Conservation (phyloP, 2,113 vertebrate species). For the Phylloscopus whistleri region DNA sequence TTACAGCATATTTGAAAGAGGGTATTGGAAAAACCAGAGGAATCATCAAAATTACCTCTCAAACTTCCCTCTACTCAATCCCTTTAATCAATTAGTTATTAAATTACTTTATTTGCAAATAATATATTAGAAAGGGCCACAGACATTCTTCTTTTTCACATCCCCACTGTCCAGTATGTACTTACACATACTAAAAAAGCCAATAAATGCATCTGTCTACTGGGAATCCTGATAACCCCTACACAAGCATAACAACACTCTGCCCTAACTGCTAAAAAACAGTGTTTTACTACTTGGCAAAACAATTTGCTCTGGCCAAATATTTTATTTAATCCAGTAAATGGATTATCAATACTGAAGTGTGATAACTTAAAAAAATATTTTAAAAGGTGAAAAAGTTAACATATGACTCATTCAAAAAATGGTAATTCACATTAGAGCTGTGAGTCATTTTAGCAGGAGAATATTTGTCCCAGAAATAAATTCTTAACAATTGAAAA, state of each 20-base stretch:
- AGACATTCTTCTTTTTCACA: background rate
- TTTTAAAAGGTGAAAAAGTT: background rate
- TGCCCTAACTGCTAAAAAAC: background rate
- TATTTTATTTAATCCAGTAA: background rate
- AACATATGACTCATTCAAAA: constrained; percentile 14
- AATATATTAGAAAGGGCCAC: background rate
- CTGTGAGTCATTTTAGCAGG: constrained; percentile 31
- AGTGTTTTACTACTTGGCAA: background rate
- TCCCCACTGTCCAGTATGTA: background rate
- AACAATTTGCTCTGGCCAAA: background rate
- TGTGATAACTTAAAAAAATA: background rate
- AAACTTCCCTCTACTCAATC: background rate
- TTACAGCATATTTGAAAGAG: background rate
- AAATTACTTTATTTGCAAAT: background rate
- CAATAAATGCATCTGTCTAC: background rate
- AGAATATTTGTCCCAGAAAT: constrained; percentile 49
- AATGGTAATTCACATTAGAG: background rate
- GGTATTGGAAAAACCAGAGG: background rate
- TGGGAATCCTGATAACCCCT: background rate
- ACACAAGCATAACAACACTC: background rate
- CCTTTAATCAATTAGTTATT: background rate
- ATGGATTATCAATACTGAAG: background rate
- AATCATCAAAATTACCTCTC: background rate
- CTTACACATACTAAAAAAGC: background rate
- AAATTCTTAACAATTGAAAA: constrained; percentile 16